Conservation (phyloP, 2,888 invertebrate genomes). For the Sesia bembeciformis region DNA sequence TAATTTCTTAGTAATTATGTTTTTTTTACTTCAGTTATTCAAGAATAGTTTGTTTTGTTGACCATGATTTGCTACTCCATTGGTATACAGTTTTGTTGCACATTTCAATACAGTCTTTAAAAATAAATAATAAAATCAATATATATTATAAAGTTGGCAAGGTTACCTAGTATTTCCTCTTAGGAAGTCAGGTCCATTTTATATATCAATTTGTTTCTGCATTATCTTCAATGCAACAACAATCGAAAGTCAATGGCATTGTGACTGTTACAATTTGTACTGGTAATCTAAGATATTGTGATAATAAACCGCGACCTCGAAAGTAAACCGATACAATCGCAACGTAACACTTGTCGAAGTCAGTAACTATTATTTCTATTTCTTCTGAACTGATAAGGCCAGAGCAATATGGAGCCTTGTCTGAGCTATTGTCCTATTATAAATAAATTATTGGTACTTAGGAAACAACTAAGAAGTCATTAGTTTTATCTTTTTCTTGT, state of each 20-base stretch:
- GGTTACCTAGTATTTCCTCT: no score
- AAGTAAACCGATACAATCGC: neutral
- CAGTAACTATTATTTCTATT: neutral
- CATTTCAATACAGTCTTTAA: no score
- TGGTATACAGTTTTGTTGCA: no score
- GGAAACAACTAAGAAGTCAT: neutral
- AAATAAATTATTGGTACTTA: neutral
- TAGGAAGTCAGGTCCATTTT: neutral
- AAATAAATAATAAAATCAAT: no score
- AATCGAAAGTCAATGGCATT: constrained; percentile 21
- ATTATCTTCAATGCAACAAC: neutral
- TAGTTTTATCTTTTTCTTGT: neutral
- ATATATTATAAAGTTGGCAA: no score
- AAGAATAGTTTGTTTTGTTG: no score
- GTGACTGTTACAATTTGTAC: neutral
- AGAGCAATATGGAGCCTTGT: neutral
- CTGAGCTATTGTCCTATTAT: neutral
- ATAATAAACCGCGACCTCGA: neutral
- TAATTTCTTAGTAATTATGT: no score
- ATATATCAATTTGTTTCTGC: neutral
- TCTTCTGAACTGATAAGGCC: neutral
- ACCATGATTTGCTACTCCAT: no score
- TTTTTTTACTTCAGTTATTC: no score
- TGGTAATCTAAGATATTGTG: neutral
- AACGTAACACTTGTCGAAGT: neutral